Conservation (phyloP, 1,140 invertebrate species). For the Drosophila auraria region DNA sequence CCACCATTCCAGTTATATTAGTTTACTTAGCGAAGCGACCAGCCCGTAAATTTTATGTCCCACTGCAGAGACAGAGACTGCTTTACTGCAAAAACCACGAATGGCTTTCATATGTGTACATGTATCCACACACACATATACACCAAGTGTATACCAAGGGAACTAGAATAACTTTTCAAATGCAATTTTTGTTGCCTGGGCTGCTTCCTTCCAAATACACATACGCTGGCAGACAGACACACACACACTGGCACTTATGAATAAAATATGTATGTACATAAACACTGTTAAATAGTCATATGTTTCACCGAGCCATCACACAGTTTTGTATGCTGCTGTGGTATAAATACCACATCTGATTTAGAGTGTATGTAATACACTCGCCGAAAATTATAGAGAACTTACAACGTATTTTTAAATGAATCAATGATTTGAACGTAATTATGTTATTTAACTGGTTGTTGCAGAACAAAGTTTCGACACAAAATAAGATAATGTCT, state of each 20-base stretch:
- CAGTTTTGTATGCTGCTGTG: conserved; percentile 19
- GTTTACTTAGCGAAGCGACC: neutral
- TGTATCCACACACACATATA: conserved; percentile 9
- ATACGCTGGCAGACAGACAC: conserved; percentile 3
- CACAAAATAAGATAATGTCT: conserved; percentile 6
- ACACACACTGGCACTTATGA: neutral
- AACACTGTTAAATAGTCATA: conserved; percentile 33
- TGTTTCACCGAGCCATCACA: conserved; percentile 17
- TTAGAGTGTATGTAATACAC: conserved; percentile 43
- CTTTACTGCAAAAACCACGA: conserved; percentile 32
- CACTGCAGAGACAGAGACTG: conserved; percentile 25
- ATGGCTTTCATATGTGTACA: conserved; percentile 32
- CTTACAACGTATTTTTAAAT: neutral
- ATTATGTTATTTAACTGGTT: neutral
- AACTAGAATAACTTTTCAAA: conserved; percentile 43
- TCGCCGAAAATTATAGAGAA: conserved; percentile 3
- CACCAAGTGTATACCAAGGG: conserved; percentile 24
- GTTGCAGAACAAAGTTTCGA: neutral
- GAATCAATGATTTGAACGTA: neutral
- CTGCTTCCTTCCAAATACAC: conserved; percentile 2
- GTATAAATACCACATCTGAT: conserved; percentile 44
- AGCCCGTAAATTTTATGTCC: neutral
- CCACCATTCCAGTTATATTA: neutral
- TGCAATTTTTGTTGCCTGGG: conserved; percentile 29
- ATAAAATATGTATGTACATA: conserved; percentile 3